These are phyloP conservation scores for Heliconius ethilla DNA, from an alignment of 2,888 invertebrate genomes.

Conservation along the genomic window DNA sequence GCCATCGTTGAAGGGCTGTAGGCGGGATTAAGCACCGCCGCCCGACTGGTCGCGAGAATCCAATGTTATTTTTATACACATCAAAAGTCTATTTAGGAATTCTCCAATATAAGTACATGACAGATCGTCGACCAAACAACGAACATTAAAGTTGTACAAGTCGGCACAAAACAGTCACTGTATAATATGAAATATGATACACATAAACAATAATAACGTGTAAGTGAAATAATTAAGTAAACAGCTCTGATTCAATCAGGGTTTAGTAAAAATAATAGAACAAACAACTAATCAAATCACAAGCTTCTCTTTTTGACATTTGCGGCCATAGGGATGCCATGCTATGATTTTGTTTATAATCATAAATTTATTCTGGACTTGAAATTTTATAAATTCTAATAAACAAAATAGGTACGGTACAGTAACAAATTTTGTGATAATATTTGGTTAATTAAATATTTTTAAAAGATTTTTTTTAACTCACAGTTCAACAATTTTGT, in stretches of 20 bases:
- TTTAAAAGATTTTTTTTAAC: not conserved
- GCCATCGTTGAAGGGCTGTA: constrained; percentile 62
- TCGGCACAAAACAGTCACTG: constrained; percentile 50
- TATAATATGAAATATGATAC: constrained; percentile 41
- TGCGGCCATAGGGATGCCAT: constrained; percentile 24
- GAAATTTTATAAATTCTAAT: too few relatives aligned
- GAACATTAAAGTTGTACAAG: constrained; percentile 60
- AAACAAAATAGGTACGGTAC: not conserved
- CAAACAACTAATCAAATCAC: constrained; percentile 42
- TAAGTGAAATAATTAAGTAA: constrained; percentile 43
- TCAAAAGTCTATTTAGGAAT: constrained; percentile 78
- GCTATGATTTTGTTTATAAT: not conserved
- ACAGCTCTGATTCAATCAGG: constrained; percentile 49
- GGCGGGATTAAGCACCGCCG: constrained; percentile 59
- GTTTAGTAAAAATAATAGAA: constrained; percentile 46
- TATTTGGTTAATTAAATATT: not conserved
- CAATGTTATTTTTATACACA: constrained; percentile 79
- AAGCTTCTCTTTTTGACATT: constrained; percentile 49
- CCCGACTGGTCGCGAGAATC: constrained; percentile 65
- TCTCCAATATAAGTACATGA: constrained; percentile 70
- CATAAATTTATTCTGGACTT: not conserved
- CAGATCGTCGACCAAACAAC: constrained; percentile 65
- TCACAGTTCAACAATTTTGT: not conserved
- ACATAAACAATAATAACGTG: constrained; percentile 43
- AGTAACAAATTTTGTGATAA: not conserved